Base-by-base conservation (phyloP, 1,140 invertebrate species). In the Pissodes strobi region DNA sequence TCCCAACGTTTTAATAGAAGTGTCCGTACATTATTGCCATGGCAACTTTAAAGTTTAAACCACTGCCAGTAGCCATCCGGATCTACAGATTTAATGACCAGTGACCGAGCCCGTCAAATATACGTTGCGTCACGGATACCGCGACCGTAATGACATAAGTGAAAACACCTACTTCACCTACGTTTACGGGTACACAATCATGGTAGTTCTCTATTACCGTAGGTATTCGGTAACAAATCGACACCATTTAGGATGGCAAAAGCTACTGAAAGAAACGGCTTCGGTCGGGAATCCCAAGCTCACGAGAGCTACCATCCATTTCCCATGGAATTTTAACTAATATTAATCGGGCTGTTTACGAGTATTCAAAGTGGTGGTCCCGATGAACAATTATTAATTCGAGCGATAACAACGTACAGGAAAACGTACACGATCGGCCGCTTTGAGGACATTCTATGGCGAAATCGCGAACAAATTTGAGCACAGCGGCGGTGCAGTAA, bases 321-420 rank as follows among this genome's bases (percentile, higher is more conserved):
- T 57, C 55, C 55, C 38, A 23, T 30, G 39, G 55, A 57, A 57
- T 57, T 57, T 57, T 57, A 57, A 57, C 55, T 57, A 57, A 57
- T 13, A 57, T 57, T 57, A 45, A 57, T 57, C 55, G 55, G 5
- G 8, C 30, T 27, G 17, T 39, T 55, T 18, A 10, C 9, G 34
- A 22, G 55, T 37, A 45, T 57, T 45, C 38, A n/a, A 45, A 18
- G 41, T 45, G 55, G 55, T 57, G 55, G 55, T 57, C 55, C 27
- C 49, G 49, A 34, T 55, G 39, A 21, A 18, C 38, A 9, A 41
- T 51, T 57, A 57, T 57, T 57, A 57, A 57, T 57, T 45, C 23
- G 41, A 38, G 19, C 55, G 55, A 57, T 57, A 57, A 57, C 55
- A 10, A 27, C 15, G 15, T 43, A 57, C 55, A 57, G 41, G 34